Conservation (phyloP, 2,797 vertebrate genomes). For the Sarcophilus harrisii region DNA sequence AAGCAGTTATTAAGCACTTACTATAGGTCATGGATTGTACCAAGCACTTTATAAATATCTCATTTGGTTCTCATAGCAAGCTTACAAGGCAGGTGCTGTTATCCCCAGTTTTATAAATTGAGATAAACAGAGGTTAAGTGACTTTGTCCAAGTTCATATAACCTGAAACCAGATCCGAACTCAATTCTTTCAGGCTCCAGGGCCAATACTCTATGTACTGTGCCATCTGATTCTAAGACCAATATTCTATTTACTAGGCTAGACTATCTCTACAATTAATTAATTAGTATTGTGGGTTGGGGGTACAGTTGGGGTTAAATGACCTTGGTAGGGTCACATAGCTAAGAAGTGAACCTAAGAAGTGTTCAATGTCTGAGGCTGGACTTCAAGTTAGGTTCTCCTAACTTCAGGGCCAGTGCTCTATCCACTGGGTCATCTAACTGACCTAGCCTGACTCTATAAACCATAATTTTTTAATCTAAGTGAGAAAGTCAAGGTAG, state of each 20-base stretch:
- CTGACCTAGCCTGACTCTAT: too few relatives aligned
- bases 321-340: too few relatives aligned
- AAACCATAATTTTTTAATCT: not conserved
- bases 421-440: too few relatives aligned
- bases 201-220: not conserved
- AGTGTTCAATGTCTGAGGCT: too few relatives aligned
- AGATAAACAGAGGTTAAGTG: not conserved
- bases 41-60: not conserved
- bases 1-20: not conserved
- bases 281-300: not conserved
- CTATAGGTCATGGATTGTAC: not conserved
- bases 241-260: not conserved
- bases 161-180: not conserved
- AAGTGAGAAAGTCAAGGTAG: not conserved
- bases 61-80: not conserved
- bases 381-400: too few relatives aligned
- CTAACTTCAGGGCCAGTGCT: too few relatives aligned
- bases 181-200: not conserved
- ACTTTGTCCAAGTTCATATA: not conserved
- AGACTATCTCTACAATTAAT: not conserved
- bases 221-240: not conserved
- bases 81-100: not conserved
- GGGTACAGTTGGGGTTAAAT: too few relatives aligned
- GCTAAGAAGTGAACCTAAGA: too few relatives aligned
- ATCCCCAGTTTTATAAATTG: not conserved